Evolutionary conservation across 2,797 vertebrate species (phyloP).

Genomic region (Luscinia megarhynchos): DNA sequence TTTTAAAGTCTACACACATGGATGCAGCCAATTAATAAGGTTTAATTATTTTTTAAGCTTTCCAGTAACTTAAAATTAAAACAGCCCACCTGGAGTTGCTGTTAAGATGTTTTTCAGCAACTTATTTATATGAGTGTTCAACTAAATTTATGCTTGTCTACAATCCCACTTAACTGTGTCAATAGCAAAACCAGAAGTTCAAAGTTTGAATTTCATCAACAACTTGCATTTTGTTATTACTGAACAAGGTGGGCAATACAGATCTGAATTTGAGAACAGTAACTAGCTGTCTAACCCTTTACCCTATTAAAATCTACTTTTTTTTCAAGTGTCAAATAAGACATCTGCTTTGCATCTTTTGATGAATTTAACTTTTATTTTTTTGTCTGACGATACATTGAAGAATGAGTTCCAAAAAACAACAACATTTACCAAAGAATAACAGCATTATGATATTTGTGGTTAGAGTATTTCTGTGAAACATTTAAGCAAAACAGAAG

Average conservation of each 20-base stretch:
- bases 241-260: not conserved
- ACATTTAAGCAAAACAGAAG: not conserved
- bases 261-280: not conserved
- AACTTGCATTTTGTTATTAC: not conserved
- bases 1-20: not conserved
- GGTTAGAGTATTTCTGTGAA: not conserved
- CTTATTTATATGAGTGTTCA: not conserved
- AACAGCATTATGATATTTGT: not conserved
- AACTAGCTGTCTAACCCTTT: not conserved
- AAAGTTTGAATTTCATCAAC: not conserved
- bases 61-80: not conserved
- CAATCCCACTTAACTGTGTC: not conserved
- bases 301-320: not conserved
- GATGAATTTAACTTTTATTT: not conserved
- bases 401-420: not conserved
- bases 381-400: not conserved
- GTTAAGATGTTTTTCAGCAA: not conserved
- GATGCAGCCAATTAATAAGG: not conserved
- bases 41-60: not conserved
- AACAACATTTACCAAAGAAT: not conserved
- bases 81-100: not conserved
- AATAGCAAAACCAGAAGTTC: not conserved
- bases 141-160: not conserved
- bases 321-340: not conserved
- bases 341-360: not conserved